Evolutionary conservation across 2,888 invertebrate genomes (phyloP), one percentile per base, ranked within the genome.

Genomic region (Exephanes ischioxanthus): DNA sequence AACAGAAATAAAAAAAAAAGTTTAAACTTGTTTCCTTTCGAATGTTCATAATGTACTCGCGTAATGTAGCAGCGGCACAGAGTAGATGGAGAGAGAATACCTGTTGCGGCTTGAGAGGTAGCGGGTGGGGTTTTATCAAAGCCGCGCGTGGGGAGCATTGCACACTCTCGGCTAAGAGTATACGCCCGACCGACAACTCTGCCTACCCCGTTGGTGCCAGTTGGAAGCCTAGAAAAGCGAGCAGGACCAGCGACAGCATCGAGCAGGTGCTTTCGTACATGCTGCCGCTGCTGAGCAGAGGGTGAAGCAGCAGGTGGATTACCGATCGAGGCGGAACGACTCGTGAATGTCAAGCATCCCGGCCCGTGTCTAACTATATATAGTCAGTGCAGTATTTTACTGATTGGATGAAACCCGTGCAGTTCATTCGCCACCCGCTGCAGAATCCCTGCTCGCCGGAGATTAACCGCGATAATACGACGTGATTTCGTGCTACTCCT

Each of bases 31-130:
- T 48, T 70, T 51, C 45, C 48, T 48, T 33, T 63, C 33, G 63
- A 30, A 14, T 16, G 16, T 7, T 33, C 7, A 16, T 63, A 30
- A 30, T 33, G 6, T 33, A 33, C 30, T 63, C 33, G 16, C 16
- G 1, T 3, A 2, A 63, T 63, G 33, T 33, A 33, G 61, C 30
- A 14, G 33, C 16, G 30, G 63, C 2, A 33, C 16, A 63, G 30
- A 30, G 63, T 33, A 30, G 3, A 63, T 16, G n/a, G n/a, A 30
- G 67, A n/a, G 37, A 71, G 71, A 79, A 63, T 83, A 83, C 83
- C 83, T 83, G 83, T 83, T 83, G 78, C 79, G 68, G 70, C 68
- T 79, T 33, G 73, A 73, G 79, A 79, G 83, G 79, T 70, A 78
- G 30, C 61, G 61, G 68, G 75, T 68, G 68, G 30, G 51, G 73